Evolutionary conservation across 2,797 vertebrate species (phyloP).

Genomic region (Coccyzus lansbergi): DNA sequence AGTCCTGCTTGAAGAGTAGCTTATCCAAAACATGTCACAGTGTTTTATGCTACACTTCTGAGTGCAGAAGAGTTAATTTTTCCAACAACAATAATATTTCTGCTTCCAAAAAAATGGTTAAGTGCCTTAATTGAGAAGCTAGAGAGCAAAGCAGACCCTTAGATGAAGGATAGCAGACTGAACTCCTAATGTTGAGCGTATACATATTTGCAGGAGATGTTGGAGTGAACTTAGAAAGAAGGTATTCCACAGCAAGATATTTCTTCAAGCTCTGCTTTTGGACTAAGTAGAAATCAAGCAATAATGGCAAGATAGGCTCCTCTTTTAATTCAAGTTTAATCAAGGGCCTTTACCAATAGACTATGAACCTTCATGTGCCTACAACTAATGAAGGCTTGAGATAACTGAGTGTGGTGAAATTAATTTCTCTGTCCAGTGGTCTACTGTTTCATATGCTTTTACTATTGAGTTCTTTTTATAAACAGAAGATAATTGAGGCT

Average conservation of each 20-base stretch:
- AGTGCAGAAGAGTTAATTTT: not conserved
- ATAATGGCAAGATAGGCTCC: not conserved
- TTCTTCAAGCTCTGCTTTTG: not conserved
- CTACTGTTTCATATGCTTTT: rapidly evolving
- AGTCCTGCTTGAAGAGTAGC: not conserved
- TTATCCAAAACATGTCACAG: not conserved
- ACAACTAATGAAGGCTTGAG: not conserved
- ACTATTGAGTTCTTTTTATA: not conserved
- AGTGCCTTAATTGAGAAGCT: not conserved
- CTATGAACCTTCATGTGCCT: not conserved
- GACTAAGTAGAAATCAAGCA: not conserved
- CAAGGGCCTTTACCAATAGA: not conserved
- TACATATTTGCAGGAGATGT: not conserved
- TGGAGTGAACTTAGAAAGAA: not conserved
- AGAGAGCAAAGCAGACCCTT: not conserved
- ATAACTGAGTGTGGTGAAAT: not conserved
- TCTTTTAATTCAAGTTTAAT: not conserved
- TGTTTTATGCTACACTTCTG: not conserved
- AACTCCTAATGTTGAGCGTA: not conserved
- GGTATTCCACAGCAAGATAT: not conserved
- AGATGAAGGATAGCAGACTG: not conserved
- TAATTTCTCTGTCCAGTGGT: not conserved
- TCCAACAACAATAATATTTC: not conserved
- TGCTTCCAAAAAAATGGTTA: not conserved
- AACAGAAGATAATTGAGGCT: not conserved